These are phyloP conservation scores for Anoplopoma fimbria DNA, from an alignment of 2,113 vertebrate genomes.

Conservation along the genomic window DNA sequence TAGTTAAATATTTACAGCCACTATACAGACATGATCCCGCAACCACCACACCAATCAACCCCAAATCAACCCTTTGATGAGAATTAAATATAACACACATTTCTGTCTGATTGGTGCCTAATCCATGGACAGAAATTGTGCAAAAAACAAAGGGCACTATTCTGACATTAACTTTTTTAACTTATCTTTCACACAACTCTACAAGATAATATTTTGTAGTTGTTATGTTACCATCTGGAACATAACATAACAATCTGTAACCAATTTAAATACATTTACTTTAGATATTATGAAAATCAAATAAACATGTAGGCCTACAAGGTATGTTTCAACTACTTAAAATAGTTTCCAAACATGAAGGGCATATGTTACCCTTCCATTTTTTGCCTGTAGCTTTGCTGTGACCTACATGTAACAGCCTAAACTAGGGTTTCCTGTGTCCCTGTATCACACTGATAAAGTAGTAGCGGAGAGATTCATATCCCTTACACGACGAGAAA, in stretches of 20 bases:
- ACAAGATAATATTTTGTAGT: neutral
- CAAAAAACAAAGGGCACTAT: neutral
- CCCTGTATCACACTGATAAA: conserved; percentile 73
- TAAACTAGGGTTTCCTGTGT: conserved; percentile 70
- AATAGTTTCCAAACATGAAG: conserved; percentile 39
- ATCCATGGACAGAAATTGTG: neutral
- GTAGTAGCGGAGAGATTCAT: conserved; percentile 76
- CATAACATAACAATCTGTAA: too few species aligned
- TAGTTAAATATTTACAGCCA: neutral
- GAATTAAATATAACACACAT: neutral
- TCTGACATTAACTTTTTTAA: neutral
- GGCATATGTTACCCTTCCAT: conserved; percentile 41
- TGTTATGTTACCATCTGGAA: too few species aligned
- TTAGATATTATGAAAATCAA: too few species aligned
- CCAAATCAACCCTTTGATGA: neutral
- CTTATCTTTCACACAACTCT: neutral
- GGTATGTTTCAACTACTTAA: neutral
- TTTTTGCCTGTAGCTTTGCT: conserved; percentile 60
- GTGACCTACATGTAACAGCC: conserved; percentile 68
- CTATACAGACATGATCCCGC: neutral
- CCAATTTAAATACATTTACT: neutral
- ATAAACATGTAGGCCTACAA: neutral
- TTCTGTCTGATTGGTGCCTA: neutral
- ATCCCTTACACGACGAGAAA: conserved; percentile 70
- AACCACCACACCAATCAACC: neutral